Base-by-base conservation (phyloP, 2,797 vertebrate genomes). In the Siniperca obscura region DNA sequence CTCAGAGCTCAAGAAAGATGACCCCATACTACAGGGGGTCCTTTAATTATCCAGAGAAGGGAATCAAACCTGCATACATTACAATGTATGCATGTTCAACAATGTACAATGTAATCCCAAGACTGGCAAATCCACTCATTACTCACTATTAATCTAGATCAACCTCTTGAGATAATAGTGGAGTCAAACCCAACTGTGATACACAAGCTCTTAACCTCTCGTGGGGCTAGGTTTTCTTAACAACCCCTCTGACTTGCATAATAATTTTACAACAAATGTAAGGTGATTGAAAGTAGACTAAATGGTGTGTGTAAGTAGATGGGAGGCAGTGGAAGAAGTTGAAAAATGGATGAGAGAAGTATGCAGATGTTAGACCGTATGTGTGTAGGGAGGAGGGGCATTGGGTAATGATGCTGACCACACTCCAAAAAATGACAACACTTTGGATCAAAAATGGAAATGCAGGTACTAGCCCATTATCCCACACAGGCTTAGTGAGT, bases 371-470 rank as follows among this genome's bases (percentile, higher is more conserved):
- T 44, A 17, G 13, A 5, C n/a, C 3, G 2, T 25, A 52, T 73
- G 40, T 76, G 36, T 69, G 73, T 44, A 25, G 12, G 17, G 27
- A 38, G 25, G 36, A 56, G 36, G 10, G 14, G 36, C 19, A 38
- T 12, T 38, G 25, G 57, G 36, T 59, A 59, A 76, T 77, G 64
- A 56, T 72, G 48, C 40, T 74, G 67, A 48, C 59, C 44, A 27
- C 1, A 5, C 27, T 72, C 65, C 56, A 75, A 74, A 76, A 82
- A 69, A 71, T 64, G 27, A 68, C 38, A 72, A 50, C 71, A 56
- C 68, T 60, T 68, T 77, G 25, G 70, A 62, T 78, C 44, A 64
- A 60, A 86, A 85, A 76, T 80, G 40, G 9, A 65, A 70, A 77
- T 38, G 30, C 11, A 55, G 17, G 9, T n/a, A 30, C 9, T 14